phyloP scores from a whole-genome alignment of 2,888 invertebrate genomes.

The Poecilus cupreus region DNA sequence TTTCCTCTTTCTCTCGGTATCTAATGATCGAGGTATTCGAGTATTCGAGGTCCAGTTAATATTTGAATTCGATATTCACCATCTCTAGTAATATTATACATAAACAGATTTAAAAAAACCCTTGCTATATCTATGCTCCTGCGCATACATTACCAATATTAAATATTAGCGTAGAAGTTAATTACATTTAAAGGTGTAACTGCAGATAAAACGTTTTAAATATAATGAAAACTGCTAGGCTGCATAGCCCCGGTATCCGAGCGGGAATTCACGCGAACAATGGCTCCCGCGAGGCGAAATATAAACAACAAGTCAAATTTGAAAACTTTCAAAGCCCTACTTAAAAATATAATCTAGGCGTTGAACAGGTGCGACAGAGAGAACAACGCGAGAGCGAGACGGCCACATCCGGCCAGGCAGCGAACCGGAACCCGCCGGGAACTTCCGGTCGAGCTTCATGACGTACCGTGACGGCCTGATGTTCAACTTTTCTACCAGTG shows the following conservation, averaged over 20 bases:
- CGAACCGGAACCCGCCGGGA: slow-evolving; percentile 12
- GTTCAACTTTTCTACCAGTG: background rate
- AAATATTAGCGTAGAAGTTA: background rate
- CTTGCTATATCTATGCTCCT: no score
- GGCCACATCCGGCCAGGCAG: slow-evolving; percentile 10
- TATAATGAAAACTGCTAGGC: background rate
- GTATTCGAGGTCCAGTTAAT: no score
- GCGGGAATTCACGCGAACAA: background rate
- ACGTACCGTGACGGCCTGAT: background rate
- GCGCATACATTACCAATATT: background rate
- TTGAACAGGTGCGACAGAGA: background rate
- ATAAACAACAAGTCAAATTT: slow-evolving; percentile 16
- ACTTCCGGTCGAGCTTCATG: slow-evolving; percentile 21
- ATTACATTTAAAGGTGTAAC: background rate
- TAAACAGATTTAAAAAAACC: no score
- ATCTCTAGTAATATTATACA: no score
- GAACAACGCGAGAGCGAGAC: background rate
- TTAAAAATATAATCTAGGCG: background rate
- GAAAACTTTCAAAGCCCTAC: background rate
- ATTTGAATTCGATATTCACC: no score
- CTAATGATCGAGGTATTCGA: no score
- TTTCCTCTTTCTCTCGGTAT: no score
- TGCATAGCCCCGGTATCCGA: no score
- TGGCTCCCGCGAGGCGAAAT: background rate
- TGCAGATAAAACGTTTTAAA: background rate